Percentiles rank a stretch among this genome's conserved stretches.
phyloP scores from a whole-genome alignment of 2,797 vertebrate species.

The Gastrophryne carolinensis region DNA sequence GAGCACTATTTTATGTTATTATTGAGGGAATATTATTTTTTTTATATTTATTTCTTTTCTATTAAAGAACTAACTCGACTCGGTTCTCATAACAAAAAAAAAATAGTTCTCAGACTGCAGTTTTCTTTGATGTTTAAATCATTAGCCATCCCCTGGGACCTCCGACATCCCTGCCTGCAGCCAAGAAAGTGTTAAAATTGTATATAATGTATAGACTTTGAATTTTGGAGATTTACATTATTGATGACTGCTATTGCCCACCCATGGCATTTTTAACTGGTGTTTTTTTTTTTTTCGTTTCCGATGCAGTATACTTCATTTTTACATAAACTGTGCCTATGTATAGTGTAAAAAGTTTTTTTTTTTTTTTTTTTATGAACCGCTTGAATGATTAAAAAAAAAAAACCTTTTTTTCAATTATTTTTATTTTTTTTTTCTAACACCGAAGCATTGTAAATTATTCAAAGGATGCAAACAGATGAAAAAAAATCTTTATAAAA shows the following conservation, averaged over 20 bases:
- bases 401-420: constrained; percentile 24
- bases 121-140: constrained; percentile 71
- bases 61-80: constrained; percentile 61
- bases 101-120: constrained; percentile 54
- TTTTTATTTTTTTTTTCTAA: constrained; percentile 67
- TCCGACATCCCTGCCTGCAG: constrained; percentile 3
- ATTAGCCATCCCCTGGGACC: neutral
- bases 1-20: constrained; percentile 89
- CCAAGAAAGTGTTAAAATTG: constrained; percentile 54
- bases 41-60: constrained; percentile 62
- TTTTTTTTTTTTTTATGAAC: constrained; percentile 54
- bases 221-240: constrained; percentile 74
- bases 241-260: constrained; percentile 65
- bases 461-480: constrained; percentile 74
- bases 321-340: constrained; percentile 70
- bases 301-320: constrained; percentile 60
- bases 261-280: constrained; percentile 69
- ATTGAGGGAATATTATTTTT: constrained; percentile 66
- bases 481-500: constrained; percentile 77
- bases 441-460: constrained; percentile 77
- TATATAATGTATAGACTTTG: constrained; percentile 80
- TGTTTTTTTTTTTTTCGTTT: constrained; percentile 56
- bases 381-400: constrained; percentile 13
- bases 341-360: constrained; percentile 69
- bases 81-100: constrained; percentile 60